Evolutionary conservation across 1,140 invertebrate species (phyloP), one percentile per base, ranked within the genome.

Genomic region (Pissodes strobi): DNA sequence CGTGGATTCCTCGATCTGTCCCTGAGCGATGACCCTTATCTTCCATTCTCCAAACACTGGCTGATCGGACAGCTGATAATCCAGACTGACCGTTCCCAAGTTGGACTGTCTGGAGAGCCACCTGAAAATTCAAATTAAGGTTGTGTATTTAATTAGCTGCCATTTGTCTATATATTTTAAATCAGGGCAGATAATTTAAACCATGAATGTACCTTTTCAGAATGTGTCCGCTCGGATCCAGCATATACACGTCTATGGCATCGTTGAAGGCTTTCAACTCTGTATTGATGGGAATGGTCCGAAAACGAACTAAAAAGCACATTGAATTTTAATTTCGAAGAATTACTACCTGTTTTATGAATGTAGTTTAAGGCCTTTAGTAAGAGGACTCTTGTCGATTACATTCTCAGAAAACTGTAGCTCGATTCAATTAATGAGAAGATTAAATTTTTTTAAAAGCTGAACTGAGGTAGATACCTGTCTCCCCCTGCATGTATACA

Each of bases 401-500:
- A n/a, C n/a, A n/a, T n/a, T n/a, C n/a, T n/a, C n/a, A n/a, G n/a
- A n/a, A n/a, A n/a, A n/a, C n/a, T n/a, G n/a, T n/a, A n/a, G n/a
- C n/a, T n/a, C n/a, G n/a, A n/a, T n/a, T n/a, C n/a, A n/a, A n/a
- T n/a, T n/a, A n/a, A n/a, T n/a, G n/a, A n/a, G n/a, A n/a, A n/a
- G n/a, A n/a, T n/a, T n/a, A n/a, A n/a, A n/a, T n/a, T n/a, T n/a
- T n/a, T n/a, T n/a, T n/a, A n/a, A n/a, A n/a, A n/a, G n/a, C n/a
- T n/a, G n/a, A n/a, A n/a, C n/a, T n/a, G n/a, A n/a, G n/a, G n/a
- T n/a, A n/a, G n/a, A n/a, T 78, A 91, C 90, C 88, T 30, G 85
- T 92, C 77, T 97, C 91, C 1, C 92, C 89, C 78, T 97, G 95
- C 85, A 90, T 97, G 73, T 98, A 98, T 0, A 97, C 86, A 0